Base-by-base conservation (phyloP, 2,113 vertebrate genomes). In the Nothobranchius kuhntae region DNA sequence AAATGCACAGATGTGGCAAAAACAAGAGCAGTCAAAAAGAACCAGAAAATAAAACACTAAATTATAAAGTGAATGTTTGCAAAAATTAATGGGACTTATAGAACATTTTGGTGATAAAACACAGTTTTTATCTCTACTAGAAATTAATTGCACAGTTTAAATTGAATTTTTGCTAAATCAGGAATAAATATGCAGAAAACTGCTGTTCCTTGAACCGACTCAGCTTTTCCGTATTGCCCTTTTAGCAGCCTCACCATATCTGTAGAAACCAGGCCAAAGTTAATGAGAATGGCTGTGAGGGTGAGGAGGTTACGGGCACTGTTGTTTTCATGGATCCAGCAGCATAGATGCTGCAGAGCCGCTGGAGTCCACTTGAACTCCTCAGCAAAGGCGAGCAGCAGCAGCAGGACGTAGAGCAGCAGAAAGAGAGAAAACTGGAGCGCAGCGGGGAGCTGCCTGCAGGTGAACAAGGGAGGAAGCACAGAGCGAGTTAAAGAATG, bases 311-410 rank as follows among this genome's bases (percentile, higher is more conserved):
- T 98, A 65, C 96, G 92, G 74, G 95, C 95, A 53, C 95, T 86
- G 86, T 98, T 96, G 85, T 95, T 96, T 86, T 98, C 97, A 3
- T 98, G 96, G 84, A 99, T 96, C 95, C 95, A 96, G 87, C 97
- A 97, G 91, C 97, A 98, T 26, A 95, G 90, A 70, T 95, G 92
- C 84, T 96, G 95, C 54, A 98, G 93, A 8, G 91, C 53, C 2
- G 90, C 60, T 3, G 97, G 96, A 54, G 93, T 83, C 84, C 93
- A 93, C 89, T 94, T 96, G 65, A 98, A 98, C 89, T 99, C 97
- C 66, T 98, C 97, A 1, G 96, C 97, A 0, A 96, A 94, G 0
- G 94, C 95, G 75, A 98, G 84, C 73, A 96, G 86, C 70, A 98
- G 92, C 70, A 98, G 93, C 53, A 95, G 89, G 0, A 95, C 84